Evolutionary conservation across 1,140 invertebrate genomes (phyloP).

Genomic region (Aphelinus certus): DNA sequence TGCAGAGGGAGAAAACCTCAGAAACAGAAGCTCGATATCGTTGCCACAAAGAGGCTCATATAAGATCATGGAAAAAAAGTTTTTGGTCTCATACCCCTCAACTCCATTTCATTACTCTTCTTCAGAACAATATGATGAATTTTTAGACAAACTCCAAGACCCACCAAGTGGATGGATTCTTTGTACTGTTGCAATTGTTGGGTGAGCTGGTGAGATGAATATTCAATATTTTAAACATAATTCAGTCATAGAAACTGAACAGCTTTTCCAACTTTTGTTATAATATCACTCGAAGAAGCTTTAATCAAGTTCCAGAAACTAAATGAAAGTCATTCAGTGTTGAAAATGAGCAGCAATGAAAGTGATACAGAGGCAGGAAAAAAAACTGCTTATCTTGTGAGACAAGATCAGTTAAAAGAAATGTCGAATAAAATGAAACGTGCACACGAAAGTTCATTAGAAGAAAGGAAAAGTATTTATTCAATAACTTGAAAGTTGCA

Average conservation of each 20-base stretch:
- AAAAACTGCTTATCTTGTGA: background rate
- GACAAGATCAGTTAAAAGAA: background rate
- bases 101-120: background rate
- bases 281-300: background rate
- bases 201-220: background rate
- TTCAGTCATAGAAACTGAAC: background rate
- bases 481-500: background rate
- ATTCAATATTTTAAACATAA: background rate
- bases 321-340: background rate
- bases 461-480: background rate
- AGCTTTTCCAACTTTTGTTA: background rate
- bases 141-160: background rate
- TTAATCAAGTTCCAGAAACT: background rate
- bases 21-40: no score
- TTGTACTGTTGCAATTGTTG: background rate
- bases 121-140: background rate
- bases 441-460: background rate
- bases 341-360: background rate
- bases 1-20: no score
- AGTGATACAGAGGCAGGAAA: background rate
- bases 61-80: background rate
- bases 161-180: background rate
- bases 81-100: background rate
- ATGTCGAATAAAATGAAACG: background rate
- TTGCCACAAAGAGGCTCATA: background rate